These are phyloP conservation scores for Mycteria americana DNA, from an alignment of 2,797 vertebrate species.

Conservation along the genomic window DNA sequence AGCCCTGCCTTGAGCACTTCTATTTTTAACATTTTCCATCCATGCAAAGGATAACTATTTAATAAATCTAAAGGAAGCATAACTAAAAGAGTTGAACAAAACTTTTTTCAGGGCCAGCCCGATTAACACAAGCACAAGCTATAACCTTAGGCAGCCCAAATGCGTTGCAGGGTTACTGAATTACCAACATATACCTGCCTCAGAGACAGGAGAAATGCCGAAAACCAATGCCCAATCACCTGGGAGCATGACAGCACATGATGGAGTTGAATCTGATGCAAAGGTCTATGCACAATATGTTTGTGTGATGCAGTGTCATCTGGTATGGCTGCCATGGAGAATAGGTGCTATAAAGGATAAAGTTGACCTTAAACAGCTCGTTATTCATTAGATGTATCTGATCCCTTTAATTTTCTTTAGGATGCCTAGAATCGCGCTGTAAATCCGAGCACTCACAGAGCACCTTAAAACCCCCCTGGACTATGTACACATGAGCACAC, in stretches of 20 bases:
- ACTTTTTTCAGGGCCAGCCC: not conserved
- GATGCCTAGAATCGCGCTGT: not conserved
- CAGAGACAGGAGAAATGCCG: not conserved
- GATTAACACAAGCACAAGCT: not conserved
- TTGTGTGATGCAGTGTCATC: not conserved
- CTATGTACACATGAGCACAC: fast-evolving
- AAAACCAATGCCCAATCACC: not conserved
- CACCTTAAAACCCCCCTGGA: not conserved
- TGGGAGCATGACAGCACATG: not conserved
- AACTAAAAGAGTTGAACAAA: not conserved
- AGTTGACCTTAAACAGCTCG: not conserved
- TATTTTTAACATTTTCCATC: constrained; percentile 59
- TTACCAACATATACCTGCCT: fast-evolving
- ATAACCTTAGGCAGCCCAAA: not conserved
- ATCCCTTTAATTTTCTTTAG: not conserved
- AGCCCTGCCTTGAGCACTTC: not conserved
- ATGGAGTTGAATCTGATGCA: fast-evolving
- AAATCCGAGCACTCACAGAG: not conserved
- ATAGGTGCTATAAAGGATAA: not conserved
- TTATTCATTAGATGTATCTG: not conserved
- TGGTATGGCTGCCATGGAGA: not conserved
- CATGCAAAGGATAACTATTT: not conserved
- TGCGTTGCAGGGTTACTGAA: not conserved
- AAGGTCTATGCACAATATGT: fast-evolving
- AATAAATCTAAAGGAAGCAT: not conserved